Percentiles rank a stretch among this genome's conserved stretches.
Conservation (phyloP, 2,888 invertebrate species). For the Drosophila putrida region DNA sequence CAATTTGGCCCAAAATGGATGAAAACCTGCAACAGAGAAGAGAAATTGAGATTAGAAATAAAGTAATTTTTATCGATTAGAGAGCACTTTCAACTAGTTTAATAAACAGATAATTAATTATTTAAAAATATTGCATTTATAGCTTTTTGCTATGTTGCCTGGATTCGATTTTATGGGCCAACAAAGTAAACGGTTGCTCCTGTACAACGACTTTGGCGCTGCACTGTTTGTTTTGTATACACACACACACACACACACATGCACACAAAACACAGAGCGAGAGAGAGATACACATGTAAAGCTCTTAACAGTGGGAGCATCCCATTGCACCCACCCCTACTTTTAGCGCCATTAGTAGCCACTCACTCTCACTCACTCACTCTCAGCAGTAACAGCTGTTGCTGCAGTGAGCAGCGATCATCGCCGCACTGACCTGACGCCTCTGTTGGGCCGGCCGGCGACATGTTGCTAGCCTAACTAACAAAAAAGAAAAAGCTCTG, state of each 20-base stretch:
- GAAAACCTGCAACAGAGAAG: constrained; percentile 59
- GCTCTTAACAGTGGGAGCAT: constrained; percentile 1
- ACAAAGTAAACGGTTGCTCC: no score
- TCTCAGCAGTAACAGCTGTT: constrained; percentile 36
- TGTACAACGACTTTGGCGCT: not conserved
- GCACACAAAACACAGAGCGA: not conserved
- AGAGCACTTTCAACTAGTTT: no score
- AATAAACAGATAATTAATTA: no score
- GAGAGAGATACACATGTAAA: not conserved
- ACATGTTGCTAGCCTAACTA: constrained; percentile 27
- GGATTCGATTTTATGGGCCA: no score
- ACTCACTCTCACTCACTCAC: not conserved
- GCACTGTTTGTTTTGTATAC: not conserved
- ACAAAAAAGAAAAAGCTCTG: constrained; percentile 1
- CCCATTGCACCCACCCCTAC: constrained; percentile 8
- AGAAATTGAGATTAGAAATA: not conserved
- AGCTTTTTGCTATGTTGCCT: no score
- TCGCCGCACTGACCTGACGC: constrained; percentile 3
- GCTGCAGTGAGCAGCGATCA: constrained; percentile 24
- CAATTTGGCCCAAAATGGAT: constrained; percentile 67
- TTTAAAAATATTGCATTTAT: no score
- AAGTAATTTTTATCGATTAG: no score
- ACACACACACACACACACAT: not conserved
- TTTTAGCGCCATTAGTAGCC: constrained; percentile 12
- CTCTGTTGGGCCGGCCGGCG: constrained; percentile 17